Base-by-base conservation (phyloP, 2,113 vertebrate species). In the Malurus melanocephalus region DNA sequence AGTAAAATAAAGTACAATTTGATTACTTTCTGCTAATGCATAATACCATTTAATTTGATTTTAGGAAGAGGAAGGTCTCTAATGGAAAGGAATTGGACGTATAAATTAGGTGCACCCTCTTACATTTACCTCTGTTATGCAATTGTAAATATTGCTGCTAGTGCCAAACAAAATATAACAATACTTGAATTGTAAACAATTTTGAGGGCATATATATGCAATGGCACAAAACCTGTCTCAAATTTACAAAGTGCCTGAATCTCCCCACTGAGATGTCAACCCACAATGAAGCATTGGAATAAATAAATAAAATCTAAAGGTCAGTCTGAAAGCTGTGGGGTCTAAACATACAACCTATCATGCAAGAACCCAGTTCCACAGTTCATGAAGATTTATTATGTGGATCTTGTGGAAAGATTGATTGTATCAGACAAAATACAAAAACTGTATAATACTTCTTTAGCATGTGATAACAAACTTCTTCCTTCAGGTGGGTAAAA, bases 31-130 rank as follows among this genome's bases (percentile, higher is more conserved):
- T 79, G 13, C 75, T 92, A 87, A 89, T 82, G 43, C 52, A 59
- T 79, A 92, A 85, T 85, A 49, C 13, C 12, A 26, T 76, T 85
- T 92, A 90, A 89, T 94, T 92, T 90, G 62, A 92, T 94, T 94
- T 93, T 85, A 88, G 38, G 27, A 76, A 48, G 51, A 88, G 56
- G 55, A 90, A 55, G 24, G 62, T 45, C 71, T 90, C 66, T 95
- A 92, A 82, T 85, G 64, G 76, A 77, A 88, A 53, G 79, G 72
- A 94, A 92, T 85, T 89, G 32, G 35, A 60, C 87, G 21, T 60
- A 33, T 85, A 62, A 92, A 85, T 92, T 80, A 83, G 57, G 42
- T 74, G 49, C 7, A 2, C 40, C 42, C 24, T 71, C 32, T 45
- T 76, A 32, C 48, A 66, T 90, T 93, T 95, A 73, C 27, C 26